Conservation (phyloP, 2,888 invertebrate species). For the Heteromyza rotundicornis region DNA sequence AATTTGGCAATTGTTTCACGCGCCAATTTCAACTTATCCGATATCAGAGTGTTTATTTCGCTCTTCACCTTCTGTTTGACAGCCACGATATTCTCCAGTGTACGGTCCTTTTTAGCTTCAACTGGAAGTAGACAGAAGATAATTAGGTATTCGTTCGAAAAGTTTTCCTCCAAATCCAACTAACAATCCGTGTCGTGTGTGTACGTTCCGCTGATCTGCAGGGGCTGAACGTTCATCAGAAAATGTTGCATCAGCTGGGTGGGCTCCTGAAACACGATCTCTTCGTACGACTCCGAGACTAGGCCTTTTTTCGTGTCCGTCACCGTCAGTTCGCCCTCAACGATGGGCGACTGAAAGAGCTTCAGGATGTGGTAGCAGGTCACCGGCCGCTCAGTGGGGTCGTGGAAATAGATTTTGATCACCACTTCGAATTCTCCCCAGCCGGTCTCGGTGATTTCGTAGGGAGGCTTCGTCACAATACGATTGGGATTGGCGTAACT, state of each 20-base stretch:
- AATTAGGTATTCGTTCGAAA: neutral
- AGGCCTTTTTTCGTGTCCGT: conserved; percentile 73
- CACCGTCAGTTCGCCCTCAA: conserved; percentile 56
- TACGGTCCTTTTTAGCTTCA: conserved; percentile 85
- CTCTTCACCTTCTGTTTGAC: conserved; percentile 81
- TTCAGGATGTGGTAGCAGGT: conserved; percentile 95
- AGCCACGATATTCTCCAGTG: conserved; percentile 75
- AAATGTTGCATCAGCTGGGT: conserved; percentile 90
- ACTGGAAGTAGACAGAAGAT: conserved; percentile 68
- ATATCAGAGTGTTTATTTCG: conserved; percentile 84
- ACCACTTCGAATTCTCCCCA: conserved; percentile 99
- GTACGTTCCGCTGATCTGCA: conserved; percentile 70
- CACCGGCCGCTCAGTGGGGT: conserved; percentile 88
- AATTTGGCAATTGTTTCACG: conserved; percentile 85
- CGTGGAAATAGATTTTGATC: conserved; percentile 96
- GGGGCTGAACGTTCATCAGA: conserved; percentile 76
- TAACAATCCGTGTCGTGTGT: conserved; percentile 40
- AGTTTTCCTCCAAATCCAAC: neutral
- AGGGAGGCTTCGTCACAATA: conserved; percentile 93
- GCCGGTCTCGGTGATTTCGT: conserved; percentile 96
- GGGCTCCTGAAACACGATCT: conserved; percentile 92
- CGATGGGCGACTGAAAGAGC: conserved; percentile 83
- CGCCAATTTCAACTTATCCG: conserved; percentile 82
- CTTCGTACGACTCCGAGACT: conserved; percentile 94
- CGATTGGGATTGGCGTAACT: conserved; percentile 94